These are phyloP conservation scores for Martes martes DNA, from an alignment of 2,113 vertebrate genomes.

Conservation along the genomic window DNA sequence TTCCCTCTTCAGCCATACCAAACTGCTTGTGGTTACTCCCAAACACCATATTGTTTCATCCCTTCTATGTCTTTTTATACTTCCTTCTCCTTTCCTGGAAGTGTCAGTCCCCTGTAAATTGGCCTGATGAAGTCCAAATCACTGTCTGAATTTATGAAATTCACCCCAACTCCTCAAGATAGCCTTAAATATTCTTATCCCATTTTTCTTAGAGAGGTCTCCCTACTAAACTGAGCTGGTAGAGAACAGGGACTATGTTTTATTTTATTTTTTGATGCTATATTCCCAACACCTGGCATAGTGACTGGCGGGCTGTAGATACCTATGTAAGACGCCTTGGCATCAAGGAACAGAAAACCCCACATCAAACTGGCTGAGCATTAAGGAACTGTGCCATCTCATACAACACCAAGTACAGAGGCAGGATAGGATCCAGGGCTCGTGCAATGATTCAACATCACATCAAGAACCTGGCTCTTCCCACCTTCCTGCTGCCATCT, in stretches of 20 bases:
- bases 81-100: constrained; percentile 6
- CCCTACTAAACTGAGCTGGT: background rate
- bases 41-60: background rate
- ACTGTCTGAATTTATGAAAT: background rate
- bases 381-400: background rate
- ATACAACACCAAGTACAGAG: background rate
- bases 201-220: background rate
- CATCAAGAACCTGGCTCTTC: background rate
- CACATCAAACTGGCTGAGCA: background rate
- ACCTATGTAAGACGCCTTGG: background rate
- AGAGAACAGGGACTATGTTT: background rate
- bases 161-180: background rate
- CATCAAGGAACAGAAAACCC: background rate
- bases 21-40: background rate
- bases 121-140: background rate
- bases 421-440: background rate
- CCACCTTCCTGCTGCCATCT: background rate
- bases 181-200: background rate
- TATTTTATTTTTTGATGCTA: background rate
- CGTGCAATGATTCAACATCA: background rate
- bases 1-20: background rate
- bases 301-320: background rate
- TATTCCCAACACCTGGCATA: background rate
- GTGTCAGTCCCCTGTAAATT: background rate
- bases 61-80: background rate